Conservation (phyloP, 2,888 invertebrate species). For the Eurytoma californica region DNA sequence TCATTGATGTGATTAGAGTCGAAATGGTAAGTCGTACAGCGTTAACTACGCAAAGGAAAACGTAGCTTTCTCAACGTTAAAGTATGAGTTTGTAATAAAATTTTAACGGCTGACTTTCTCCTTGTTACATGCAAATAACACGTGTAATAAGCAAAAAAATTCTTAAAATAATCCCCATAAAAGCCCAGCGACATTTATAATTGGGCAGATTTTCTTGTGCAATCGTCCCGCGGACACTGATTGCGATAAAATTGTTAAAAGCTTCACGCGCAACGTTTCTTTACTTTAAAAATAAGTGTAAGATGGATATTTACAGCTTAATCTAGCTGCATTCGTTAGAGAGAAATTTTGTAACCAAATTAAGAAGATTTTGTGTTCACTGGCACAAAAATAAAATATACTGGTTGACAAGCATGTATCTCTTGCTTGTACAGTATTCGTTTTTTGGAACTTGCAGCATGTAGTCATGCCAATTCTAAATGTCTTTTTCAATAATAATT, state of each 20-base stretch:
- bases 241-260: neutral
- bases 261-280: neutral
- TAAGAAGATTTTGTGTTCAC: too few relatives aligned
- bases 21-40: neutral
- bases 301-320: too few relatives aligned
- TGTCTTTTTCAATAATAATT: too few relatives aligned
- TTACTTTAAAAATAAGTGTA: too few relatives aligned
- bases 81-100: constrained; percentile 48
- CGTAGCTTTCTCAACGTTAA: constrained; percentile 50
- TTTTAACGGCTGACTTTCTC: constrained; percentile 47
- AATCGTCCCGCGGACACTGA: neutral
- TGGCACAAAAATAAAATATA: too few relatives aligned
- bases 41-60: constrained; percentile 25
- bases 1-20: constrained; percentile 34
- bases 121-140: constrained; percentile 48
- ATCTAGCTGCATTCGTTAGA: too few relatives aligned
- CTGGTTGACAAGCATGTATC: too few relatives aligned
- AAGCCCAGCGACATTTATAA: constrained; percentile 13
- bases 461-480: too few relatives aligned
- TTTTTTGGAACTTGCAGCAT: too few relatives aligned
- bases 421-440: too few relatives aligned
- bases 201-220: constrained; percentile 37
- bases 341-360: too few relatives aligned
- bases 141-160: constrained; percentile 42
- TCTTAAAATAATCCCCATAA: constrained; percentile 38